These are phyloP conservation scores for Globia sparganii DNA, from an alignment of 2,888 invertebrate genomes.

Conservation along the genomic window DNA sequence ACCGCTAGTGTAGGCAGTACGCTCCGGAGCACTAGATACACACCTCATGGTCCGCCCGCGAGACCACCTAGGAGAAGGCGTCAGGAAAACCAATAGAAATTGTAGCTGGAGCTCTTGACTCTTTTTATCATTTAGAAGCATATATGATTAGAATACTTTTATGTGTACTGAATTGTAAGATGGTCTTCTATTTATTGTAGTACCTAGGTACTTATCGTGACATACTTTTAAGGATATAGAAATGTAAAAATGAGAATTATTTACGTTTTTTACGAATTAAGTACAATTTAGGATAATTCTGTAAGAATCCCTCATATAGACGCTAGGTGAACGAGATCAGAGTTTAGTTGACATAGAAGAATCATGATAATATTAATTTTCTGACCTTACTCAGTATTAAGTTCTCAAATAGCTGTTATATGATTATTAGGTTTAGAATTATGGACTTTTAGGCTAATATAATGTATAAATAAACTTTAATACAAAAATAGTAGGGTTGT, in stretches of 20 bases:
- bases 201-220: conserved; percentile 88
- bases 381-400: conserved; percentile 88
- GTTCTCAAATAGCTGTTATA: conserved; percentile 87
- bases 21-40: conserved; percentile 90
- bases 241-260: conserved; percentile 83
- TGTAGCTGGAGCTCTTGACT: conserved; percentile 85
- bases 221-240: conserved; percentile 86
- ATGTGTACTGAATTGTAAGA: conserved; percentile 89
- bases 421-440: conserved; percentile 81
- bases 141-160: conserved; percentile 83
- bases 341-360: conserved; percentile 80
- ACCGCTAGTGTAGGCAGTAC: conserved; percentile 90
- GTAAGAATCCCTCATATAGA: conserved; percentile 83
- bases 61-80: conserved; percentile 89
- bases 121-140: conserved; percentile 79
- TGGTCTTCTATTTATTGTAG: conserved; percentile 90
- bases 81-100: conserved; percentile 86
- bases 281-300: conserved; percentile 88
- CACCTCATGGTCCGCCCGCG: conserved; percentile 87
- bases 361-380: conserved; percentile 80
- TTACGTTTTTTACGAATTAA: conserved; percentile 83
- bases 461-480: conserved; percentile 86
- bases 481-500: conserved; percentile 87
- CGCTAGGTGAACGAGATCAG: conserved; percentile 81
- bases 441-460: conserved; percentile 83